Evolutionary conservation across 2,888 invertebrate genomes (phyloP).

Genomic region (Alviniconcha strummeri): DNA sequence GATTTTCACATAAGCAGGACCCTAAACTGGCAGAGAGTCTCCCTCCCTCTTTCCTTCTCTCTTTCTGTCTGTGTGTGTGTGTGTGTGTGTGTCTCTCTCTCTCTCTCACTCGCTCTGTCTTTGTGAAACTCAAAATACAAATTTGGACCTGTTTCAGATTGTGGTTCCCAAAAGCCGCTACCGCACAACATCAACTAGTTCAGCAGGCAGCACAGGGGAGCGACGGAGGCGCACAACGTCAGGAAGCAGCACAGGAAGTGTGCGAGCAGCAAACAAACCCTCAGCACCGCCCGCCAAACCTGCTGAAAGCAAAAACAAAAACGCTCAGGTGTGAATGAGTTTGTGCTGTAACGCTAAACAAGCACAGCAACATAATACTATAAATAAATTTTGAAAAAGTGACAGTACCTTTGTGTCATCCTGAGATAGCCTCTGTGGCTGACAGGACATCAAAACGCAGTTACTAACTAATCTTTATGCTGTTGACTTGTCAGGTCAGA

Average conservation of each 20-base stretch:
- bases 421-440: no score
- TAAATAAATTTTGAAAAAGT: no score
- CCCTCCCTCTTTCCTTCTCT: no score
- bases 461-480: no score
- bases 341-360: no score
- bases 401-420: no score
- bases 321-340: not conserved
- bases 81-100: not conserved
- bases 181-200: constrained; percentile 44
- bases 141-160: constrained; percentile 41
- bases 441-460: no score
- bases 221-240: constrained; percentile 58
- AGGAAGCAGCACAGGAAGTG: constrained; percentile 59
- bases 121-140: not conserved
- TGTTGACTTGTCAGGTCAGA: no score
- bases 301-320: constrained; percentile 17
- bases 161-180: constrained; percentile 48
- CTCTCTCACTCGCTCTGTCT: no score
- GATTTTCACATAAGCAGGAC: no score
- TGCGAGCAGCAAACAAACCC: constrained; percentile 37
- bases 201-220: constrained; percentile 35
- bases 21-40: no score
- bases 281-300: constrained; percentile 53
- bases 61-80: not conserved
- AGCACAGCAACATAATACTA: no score